Percentiles rank a stretch among this genome's conserved stretches.
These are phyloP conservation scores for Sarcophaga carnaria DNA, from an alignment of 2,888 invertebrate genomes.

Conservation along the genomic window DNA sequence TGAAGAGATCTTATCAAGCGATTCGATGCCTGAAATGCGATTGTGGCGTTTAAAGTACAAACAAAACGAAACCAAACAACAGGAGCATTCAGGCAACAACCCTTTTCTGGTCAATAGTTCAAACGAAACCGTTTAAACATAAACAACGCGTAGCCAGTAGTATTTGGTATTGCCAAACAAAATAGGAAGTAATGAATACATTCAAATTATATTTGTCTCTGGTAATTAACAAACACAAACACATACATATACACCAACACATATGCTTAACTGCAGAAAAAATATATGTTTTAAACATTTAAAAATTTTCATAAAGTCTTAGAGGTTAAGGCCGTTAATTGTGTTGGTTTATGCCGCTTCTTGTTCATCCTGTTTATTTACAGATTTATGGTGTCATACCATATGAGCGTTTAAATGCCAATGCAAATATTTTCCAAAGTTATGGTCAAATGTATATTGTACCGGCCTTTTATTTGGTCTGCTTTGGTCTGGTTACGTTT, in stretches of 20 bases:
- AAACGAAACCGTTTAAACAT: slow-evolving; percentile 23
- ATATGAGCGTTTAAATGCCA: slow-evolving; percentile 73
- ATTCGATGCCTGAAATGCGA: slow-evolving; percentile 47
- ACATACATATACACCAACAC: neutral
- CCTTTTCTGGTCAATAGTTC: slow-evolving; percentile 33
- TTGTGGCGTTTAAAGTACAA: slow-evolving; percentile 47
- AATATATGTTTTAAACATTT: neutral
- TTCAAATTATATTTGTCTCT: slow-evolving; percentile 61
- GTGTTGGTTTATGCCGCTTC: neutral
- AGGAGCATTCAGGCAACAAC: slow-evolving; percentile 29
- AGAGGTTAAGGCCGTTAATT: neutral
- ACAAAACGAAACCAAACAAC: slow-evolving; percentile 24
- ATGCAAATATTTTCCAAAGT: slow-evolving; percentile 73
- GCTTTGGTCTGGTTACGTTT: slow-evolving; percentile 74
- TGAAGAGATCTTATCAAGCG: slow-evolving; percentile 54
- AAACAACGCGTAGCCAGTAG: slow-evolving; percentile 1
- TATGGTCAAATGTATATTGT: slow-evolving; percentile 76
- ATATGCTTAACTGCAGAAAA: too few species aligned
- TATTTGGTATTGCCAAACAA: neutral
- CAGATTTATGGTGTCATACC: slow-evolving; percentile 78
- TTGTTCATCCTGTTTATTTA: slow-evolving; percentile 17
- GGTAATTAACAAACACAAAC: slow-evolving; percentile 50
- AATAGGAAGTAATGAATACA: slow-evolving; percentile 60
- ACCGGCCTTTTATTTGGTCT: slow-evolving; percentile 75
- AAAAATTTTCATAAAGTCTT: neutral